Evolutionary conservation across 2,888 invertebrate genomes (phyloP).

Genomic region (Alviniconcha strummeri): DNA sequence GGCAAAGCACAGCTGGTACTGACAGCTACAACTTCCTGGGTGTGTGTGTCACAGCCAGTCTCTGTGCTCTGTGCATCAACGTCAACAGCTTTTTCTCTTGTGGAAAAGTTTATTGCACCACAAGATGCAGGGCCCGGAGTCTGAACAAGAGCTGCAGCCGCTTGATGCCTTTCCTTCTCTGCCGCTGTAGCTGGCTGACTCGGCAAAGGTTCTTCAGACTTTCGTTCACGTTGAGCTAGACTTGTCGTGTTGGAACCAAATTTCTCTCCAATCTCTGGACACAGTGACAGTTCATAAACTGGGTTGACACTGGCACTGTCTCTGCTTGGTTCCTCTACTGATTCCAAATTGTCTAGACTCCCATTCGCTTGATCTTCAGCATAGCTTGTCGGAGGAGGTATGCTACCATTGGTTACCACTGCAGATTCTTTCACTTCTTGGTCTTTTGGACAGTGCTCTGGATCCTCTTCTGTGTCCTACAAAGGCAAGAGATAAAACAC

Average conservation of each 20-base stretch:
- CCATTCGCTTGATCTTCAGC: background rate
- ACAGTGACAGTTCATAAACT: background rate
- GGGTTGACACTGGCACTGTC: background rate
- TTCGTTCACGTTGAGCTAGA: background rate
- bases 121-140: too few relatives aligned
- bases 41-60: background rate
- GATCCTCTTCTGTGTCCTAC: conserved; percentile 7
- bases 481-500: background rate
- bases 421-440: background rate
- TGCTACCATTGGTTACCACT: background rate
- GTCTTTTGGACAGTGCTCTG: background rate
- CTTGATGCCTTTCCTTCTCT: too few relatives aligned
- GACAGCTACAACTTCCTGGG: background rate
- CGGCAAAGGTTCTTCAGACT: background rate
- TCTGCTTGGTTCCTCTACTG: background rate
- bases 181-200: background rate
- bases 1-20: background rate
- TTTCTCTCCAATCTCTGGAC: background rate
- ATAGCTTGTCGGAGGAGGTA: background rate
- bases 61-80: background rate
- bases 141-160: too few relatives aligned
- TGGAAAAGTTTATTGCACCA: background rate
- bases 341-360: too few relatives aligned
- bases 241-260: background rate
- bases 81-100: background rate